Evolutionary conservation across 92 coral and sea anemone genomes (phyloP), one percentile per base, ranked within the genome.

Genomic region (Porites cylindrica): DNA sequence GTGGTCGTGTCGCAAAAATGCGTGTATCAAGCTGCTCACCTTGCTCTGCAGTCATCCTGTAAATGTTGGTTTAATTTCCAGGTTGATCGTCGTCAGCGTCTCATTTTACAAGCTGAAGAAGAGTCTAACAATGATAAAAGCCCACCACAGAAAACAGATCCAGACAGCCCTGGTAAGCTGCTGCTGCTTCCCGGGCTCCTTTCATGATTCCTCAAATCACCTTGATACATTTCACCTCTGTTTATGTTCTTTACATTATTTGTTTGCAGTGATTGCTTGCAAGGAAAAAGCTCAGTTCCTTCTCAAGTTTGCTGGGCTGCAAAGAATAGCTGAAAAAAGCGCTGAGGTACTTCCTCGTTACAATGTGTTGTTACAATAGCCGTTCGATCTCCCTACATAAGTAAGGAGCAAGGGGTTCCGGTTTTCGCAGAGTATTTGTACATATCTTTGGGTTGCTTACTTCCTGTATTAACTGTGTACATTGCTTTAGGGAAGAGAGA

Each of bases 1-100:
- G 47, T 4, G 47, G 47, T 38, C 47, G 47, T 38, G 47, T 38
- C 47, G 47, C 7, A 38, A 38, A 0, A 38, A 38, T 38, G 6
- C 47, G 0, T 38, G 47, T 38, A 4, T 38, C 47, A 38, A 38
- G 47, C 47, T 38, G 47, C 47, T 38, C 47, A 38, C 6, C 47
- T 38, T 38, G 47, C 6, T 38, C 6, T 38, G 47, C 47, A 38
- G 47, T 38, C 47, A 38, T 38, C 47, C 47, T 4, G 5, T 4
- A 38, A 38, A 38, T 38, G 47, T 38, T 50, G 53, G 26, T 66
- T 78, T 24, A 14, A 43, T 78, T 38, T 26, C 6, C 80, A 97
- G 99, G 97, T 97, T 70, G 99, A 97, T 83, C 98, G 98, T 54
- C 96, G 99, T 56, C 99, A 97, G 85, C 96, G 93, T 79, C 91